Evolutionary conservation across 2,888 invertebrate species (phyloP), one percentile per base, ranked within the genome.

Genomic region (Ariolimax columbianus): DNA sequence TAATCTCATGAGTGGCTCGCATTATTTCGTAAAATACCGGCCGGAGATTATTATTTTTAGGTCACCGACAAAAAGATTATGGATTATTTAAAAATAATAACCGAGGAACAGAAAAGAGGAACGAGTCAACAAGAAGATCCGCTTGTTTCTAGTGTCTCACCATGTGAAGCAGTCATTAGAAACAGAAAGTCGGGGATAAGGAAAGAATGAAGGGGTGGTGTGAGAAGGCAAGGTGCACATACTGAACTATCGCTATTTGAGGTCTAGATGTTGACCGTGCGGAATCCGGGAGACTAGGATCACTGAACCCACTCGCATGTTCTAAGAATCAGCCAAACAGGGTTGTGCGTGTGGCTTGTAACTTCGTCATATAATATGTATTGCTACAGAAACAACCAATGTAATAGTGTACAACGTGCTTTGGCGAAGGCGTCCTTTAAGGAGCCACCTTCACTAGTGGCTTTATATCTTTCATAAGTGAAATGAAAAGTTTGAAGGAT

Each of bases 1-100:
- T 77, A 77, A 77, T 77, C 77, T 77, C 59, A 77, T 59, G 77
- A 77, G 77, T 77, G 77, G 77, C 77, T 77, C n/a, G 77, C 77
- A 77, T 77, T 77, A 77, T 77, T 77, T 77, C 77, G 59, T 77
- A 59, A 77, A 77, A 77, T 59, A 77, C 59, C 55, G 77, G 77
- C 77, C 77, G 77, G 77, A 77, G 77, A 77, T 77, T 77, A 77
- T 77, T 55, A 77, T 77, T 77, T 77, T 77, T 77, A 77, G 77
- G 77, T 77, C 77, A 77, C 55, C 55, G 77, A 59, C 77, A 55
- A 59, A 77, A 75, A 47, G 33, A 75, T 75, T 47, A 75, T 75
- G 75, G 47, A 51, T 75, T 75, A 75, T 75, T 75, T 75, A 75
- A 75, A 75, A 75, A 51, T 47, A 75, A 47, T 47, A 75, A 75